Evolutionary conservation across 2,888 invertebrate genomes (phyloP).

Genomic region (Cataglyphis altisquamis): DNA sequence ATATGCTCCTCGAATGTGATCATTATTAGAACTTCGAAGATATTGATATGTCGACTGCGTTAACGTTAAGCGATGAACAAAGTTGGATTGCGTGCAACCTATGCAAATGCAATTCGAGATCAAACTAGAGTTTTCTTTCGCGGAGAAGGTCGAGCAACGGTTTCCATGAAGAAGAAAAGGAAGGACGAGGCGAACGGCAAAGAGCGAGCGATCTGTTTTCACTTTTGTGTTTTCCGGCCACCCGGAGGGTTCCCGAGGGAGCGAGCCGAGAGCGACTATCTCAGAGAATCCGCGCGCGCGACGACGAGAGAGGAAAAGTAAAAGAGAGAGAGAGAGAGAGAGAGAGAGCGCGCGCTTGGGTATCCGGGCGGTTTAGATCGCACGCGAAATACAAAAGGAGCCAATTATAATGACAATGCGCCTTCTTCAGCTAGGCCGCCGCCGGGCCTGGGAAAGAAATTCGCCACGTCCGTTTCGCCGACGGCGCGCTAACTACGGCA

Average conservation of each 20-base stretch:
- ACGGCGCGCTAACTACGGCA: slow-evolving; percentile 73
- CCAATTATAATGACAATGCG: slow-evolving; percentile 86
- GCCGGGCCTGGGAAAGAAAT: slow-evolving; percentile 84
- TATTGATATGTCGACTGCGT: neutral
- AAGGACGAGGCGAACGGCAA: neutral
- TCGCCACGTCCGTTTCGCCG: slow-evolving; percentile 80
- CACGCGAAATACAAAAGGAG: slow-evolving; percentile 84
- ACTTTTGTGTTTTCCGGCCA: slow-evolving; percentile 80
- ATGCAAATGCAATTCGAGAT: slow-evolving; percentile 9
- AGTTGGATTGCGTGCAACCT: neutral
- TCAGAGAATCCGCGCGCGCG: slow-evolving; percentile 71
- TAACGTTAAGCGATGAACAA: neutral
- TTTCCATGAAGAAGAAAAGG: slow-evolving; percentile 63
- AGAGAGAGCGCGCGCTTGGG: slow-evolving; percentile 51
- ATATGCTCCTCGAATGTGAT: neutral
- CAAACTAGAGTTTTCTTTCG: slow-evolving; percentile 17
- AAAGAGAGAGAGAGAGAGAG: neutral
- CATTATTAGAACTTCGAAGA: slow-evolving; percentile 15
- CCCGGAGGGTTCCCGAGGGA: slow-evolving; percentile 81
- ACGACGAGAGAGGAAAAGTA: slow-evolving; percentile 2
- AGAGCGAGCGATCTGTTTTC: slow-evolving; percentile 75
- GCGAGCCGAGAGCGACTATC: slow-evolving; percentile 76
- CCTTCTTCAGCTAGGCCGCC: slow-evolving; percentile 73
- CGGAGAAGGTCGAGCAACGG: slow-evolving; percentile 73
- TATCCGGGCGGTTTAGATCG: slow-evolving; percentile 81